phyloP scores from a whole-genome alignment of 2,888 invertebrate species.

The Polymixis lichenea region DNA sequence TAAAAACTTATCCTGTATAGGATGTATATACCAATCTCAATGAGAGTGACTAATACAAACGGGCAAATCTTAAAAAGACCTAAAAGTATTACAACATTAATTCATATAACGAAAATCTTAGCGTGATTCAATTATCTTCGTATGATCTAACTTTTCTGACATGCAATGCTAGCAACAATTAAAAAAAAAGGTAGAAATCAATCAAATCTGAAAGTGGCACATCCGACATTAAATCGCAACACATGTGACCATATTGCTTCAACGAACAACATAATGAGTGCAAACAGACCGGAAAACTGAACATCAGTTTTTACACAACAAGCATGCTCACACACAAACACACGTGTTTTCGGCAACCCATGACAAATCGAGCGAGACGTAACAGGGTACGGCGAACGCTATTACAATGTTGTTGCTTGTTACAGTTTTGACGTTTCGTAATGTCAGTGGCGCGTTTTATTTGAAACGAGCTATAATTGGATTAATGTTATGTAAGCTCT shows the following conservation, averaged over 20 bases:
- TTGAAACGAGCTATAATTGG: conserved; percentile 62
- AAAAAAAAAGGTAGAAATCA: conserved; percentile 41
- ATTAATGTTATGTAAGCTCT: conserved; percentile 59
- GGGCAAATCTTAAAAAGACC: not conserved
- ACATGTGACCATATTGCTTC: conserved; percentile 51
- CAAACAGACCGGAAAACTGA: conserved; percentile 64
- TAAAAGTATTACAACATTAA: not conserved
- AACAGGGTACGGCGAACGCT: conserved; percentile 61
- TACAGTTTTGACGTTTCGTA: conserved; percentile 63
- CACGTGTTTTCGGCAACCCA: conserved; percentile 71
- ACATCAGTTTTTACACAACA: conserved; percentile 62
- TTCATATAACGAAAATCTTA: not conserved
- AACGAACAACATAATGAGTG: conserved; percentile 47
- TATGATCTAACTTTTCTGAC: conserved; percentile 28
- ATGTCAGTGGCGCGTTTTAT: conserved; percentile 53
- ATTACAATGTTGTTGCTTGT: conserved; percentile 60
- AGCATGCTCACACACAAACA: conserved; percentile 28
- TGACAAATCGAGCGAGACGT: conserved; percentile 74
- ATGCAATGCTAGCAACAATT: conserved; percentile 28
- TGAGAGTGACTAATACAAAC: too few relatives aligned
- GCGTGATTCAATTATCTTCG: conserved; percentile 14
- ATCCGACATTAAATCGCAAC: conserved; percentile 33
- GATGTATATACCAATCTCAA: too few relatives aligned
- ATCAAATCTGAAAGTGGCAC: conserved; percentile 52
- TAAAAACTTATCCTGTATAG: too few relatives aligned